phyloP scores from a whole-genome alignment of 2,797 vertebrate species.

The Todus mexicanus region DNA sequence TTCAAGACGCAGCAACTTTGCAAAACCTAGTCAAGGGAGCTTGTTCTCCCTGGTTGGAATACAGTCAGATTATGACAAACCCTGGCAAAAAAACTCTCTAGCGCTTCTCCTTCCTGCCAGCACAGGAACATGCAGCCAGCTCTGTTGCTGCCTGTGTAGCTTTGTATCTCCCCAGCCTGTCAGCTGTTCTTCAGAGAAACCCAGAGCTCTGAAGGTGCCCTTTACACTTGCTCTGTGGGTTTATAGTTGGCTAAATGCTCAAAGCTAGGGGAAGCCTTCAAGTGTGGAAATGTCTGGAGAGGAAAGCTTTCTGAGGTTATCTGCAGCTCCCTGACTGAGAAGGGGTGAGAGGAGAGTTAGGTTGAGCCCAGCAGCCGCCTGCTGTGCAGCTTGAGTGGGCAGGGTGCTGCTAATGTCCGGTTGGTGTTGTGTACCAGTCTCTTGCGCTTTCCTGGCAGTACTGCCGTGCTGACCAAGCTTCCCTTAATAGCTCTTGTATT shows the following conservation, averaged over 20 bases:
- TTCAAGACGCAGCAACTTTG: neutral
- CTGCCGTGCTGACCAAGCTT: neutral
- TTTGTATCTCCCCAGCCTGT: neutral
- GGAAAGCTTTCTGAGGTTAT: neutral
- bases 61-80: neutral
- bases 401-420: neutral
- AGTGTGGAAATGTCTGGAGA: neutral
- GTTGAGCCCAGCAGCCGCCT: neutral
- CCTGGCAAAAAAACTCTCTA: neutral
- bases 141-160: accelerated
- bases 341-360: neutral
- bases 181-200: neutral
- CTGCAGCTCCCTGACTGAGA: neutral
- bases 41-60: neutral
- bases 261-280: neutral
- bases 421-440: neutral
- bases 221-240: too few species aligned
- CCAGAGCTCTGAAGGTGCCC: neutral
- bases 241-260: neutral
- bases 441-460: neutral
- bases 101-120: neutral
- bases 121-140: neutral
- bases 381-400: neutral
- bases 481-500: neutral
- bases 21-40: neutral